Conservation (phyloP, 2,797 vertebrate genomes). For the Poecilia velifera region DNA sequence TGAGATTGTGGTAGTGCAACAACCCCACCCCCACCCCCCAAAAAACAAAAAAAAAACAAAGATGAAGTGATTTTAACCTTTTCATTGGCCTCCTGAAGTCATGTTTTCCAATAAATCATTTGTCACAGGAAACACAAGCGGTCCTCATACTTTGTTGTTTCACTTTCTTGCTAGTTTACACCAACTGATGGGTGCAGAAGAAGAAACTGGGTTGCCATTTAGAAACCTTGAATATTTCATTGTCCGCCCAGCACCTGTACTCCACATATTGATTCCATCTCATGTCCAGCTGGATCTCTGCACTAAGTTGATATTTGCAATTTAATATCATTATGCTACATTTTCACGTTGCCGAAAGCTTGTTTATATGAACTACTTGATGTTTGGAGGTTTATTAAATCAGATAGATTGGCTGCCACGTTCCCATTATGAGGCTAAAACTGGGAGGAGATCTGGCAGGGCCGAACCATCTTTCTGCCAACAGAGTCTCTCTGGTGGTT, state of each 20-base stretch:
- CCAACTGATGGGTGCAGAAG: not conserved
- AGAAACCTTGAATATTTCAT: not conserved
- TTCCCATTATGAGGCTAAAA: slow-evolving; percentile 73
- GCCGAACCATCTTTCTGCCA: slow-evolving; percentile 63
- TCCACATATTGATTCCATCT: not conserved
- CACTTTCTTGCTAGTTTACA: not conserved
- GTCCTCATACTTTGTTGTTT: not conserved
- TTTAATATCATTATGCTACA: slow-evolving; percentile 20
- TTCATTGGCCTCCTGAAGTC: not conserved
- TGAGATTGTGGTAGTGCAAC: no score
- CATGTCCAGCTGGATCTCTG: not conserved
- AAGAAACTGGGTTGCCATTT: not conserved
- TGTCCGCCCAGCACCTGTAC: not conserved
- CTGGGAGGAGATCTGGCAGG: slow-evolving; percentile 68
- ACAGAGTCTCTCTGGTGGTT: slow-evolving; percentile 66
- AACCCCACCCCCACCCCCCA: no score
- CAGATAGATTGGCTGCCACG: slow-evolving; percentile 64
- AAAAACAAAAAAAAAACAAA: no score
- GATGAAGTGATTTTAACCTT: not conserved
- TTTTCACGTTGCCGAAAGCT: slow-evolving; percentile 8
- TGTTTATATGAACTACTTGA: slow-evolving; percentile 54
- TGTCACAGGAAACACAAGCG: not conserved
- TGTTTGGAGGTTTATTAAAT: slow-evolving; percentile 74
- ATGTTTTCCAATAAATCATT: not conserved
- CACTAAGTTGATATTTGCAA: slow-evolving; percentile 16